Conservation (phyloP, 2,888 invertebrate genomes). For the Pristionchus japonicus region DNA sequence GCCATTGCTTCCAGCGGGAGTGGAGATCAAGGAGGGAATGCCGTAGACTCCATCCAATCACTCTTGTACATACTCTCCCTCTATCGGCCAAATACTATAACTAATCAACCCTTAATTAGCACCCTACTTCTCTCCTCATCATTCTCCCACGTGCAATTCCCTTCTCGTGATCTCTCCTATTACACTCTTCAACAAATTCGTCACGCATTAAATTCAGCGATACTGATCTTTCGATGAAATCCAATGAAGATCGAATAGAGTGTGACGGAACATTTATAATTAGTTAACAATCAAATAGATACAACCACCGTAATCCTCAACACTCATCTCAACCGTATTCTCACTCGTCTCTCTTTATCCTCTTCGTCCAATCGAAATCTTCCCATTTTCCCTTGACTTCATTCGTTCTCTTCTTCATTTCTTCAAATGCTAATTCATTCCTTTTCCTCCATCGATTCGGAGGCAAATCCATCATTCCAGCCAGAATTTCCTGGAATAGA, state of each 20-base stretch:
- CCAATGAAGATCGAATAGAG: not conserved
- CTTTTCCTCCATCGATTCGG: conserved; percentile 87
- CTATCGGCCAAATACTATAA: not conserved
- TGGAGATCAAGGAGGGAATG: conserved; percentile 5
- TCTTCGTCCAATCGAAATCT: conserved; percentile 63
- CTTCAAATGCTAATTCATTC: conserved; percentile 83
- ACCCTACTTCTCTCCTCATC: not conserved
- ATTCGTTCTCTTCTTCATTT: conserved; percentile 69
- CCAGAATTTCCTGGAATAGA: conserved; percentile 85
- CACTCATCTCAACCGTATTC: not conserved
- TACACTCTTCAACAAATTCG: conserved; percentile 20
- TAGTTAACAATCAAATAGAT: not conserved
- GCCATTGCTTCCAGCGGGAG: not conserved
- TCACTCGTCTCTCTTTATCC: conserved; percentile 47
- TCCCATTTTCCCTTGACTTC: conserved; percentile 59
- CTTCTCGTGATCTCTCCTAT: conserved; percentile 17
- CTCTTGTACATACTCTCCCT: not conserved
- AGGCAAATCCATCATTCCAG: conserved; percentile 92
- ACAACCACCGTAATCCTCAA: not conserved
- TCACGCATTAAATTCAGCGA: not conserved
- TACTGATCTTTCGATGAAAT: not conserved
- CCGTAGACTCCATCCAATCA: not conserved
- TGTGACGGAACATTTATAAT: not conserved
- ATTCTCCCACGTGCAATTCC: conserved; percentile 20
- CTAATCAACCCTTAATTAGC: not conserved